Conservation (phyloP, 2,113 vertebrate species). For the Zapornia atra region DNA sequence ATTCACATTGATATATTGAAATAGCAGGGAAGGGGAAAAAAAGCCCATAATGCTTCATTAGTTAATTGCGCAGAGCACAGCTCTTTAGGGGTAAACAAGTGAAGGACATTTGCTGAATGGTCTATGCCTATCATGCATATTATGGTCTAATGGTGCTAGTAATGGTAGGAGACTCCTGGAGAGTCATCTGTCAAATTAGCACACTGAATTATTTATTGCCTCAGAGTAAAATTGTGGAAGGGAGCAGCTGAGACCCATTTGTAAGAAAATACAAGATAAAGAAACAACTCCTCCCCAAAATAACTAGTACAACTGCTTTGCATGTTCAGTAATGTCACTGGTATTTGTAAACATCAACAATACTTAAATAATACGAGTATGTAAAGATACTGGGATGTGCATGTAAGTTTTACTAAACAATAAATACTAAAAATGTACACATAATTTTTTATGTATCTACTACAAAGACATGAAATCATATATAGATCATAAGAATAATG, state of each 20-base stretch:
- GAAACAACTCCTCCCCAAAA: background rate
- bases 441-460: background rate
- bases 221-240: constrained; percentile 79
- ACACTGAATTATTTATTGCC: constrained; percentile 88
- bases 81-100: constrained; percentile 85
- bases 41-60: constrained; percentile 83
- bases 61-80: constrained; percentile 82
- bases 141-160: constrained; percentile 84
- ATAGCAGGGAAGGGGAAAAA: constrained; percentile 69
- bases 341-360: background rate
- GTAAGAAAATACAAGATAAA: constrained; percentile 70
- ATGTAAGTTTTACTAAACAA: background rate
- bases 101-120: constrained; percentile 86
- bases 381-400: background rate
- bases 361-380: background rate
- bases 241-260: constrained; percentile 81
- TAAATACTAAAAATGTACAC: background rate
- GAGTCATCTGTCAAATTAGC: constrained; percentile 89
- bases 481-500: background rate
- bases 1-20: constrained; percentile 79
- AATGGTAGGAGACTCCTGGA: constrained; percentile 83
- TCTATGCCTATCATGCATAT: constrained; percentile 78
- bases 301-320: constrained; percentile 26
- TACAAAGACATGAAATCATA: background rate
- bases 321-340: background rate